Percentiles rank a stretch among this genome's conserved stretches.
These are phyloP conservation scores for Stegophylla sp. DNA, from an alignment of 2,888 invertebrate genomes.

Conservation along the genomic window DNA sequence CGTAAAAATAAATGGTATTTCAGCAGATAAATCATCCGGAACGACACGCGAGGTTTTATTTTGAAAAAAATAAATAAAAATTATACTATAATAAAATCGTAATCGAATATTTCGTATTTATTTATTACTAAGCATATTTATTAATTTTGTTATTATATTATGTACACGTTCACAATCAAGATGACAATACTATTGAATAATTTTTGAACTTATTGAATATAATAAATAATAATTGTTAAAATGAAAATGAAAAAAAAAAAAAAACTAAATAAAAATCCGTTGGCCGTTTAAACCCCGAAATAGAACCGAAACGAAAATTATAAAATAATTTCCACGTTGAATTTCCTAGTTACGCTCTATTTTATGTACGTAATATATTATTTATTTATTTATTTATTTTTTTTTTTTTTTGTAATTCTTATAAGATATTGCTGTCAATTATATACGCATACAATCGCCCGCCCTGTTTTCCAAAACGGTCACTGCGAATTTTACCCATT, in stretches of 20 bases:
- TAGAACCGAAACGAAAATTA: background rate
- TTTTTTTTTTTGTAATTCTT: background rate
- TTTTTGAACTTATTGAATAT: background rate
- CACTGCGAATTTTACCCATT: slow-evolving; percentile 9
- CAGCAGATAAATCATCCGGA: background rate
- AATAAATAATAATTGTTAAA: slow-evolving; percentile 8
- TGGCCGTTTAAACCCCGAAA: background rate
- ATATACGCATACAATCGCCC: slow-evolving; percentile 24
- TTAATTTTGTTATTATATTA: slow-evolving; percentile 7
- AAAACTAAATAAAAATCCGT: background rate
- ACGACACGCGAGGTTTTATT: background rate
- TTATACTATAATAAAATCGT: too few species aligned
- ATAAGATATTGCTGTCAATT: slow-evolving; percentile 47
- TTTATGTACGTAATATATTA: too few species aligned
- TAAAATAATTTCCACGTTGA: background rate
- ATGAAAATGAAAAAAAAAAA: too few species aligned
- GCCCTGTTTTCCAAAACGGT: slow-evolving; percentile 23
- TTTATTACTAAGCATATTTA: background rate
- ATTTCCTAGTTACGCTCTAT: background rate
- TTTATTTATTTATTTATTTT: too few species aligned
- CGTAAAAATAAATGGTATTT: background rate
- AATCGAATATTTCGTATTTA: background rate
- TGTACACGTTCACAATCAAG: slow-evolving; percentile 53
- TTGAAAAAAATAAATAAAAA: too few species aligned
- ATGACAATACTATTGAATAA: slow-evolving; percentile 43